phyloP scores from a whole-genome alignment of 1,140 invertebrate genomes.

The Pemphigus obesinymphae region DNA sequence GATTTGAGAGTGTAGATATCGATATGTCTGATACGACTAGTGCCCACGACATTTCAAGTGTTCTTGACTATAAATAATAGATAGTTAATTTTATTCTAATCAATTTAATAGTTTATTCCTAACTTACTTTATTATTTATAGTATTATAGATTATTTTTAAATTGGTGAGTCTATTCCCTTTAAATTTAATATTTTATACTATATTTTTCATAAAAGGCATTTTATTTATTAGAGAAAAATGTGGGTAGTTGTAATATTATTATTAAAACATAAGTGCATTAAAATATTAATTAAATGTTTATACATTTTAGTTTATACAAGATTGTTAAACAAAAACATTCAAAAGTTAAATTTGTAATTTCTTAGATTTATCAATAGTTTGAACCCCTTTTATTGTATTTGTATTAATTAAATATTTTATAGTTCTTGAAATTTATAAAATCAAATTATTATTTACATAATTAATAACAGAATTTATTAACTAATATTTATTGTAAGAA shows the following conservation, averaged over 20 bases:
- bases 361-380: too few species aligned
- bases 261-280: not conserved
- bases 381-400: too few species aligned
- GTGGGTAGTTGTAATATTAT: constrained; percentile 39
- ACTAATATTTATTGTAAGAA: too few species aligned
- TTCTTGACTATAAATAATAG: constrained; percentile 38
- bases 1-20: constrained; percentile 32
- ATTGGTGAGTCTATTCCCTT: constrained; percentile 10
- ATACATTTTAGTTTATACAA: constrained; percentile 28
- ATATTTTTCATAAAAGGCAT: constrained; percentile 33
- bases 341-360: too few species aligned
- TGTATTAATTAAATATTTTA: too few species aligned
- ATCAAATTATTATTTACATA: too few species aligned
- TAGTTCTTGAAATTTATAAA: too few species aligned
- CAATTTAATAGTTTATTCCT: not conserved
- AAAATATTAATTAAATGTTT: constrained; percentile 34
- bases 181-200: constrained; percentile 27
- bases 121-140: constrained; percentile 20
- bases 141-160: constrained; percentile 21
- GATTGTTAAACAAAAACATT: too few species aligned
- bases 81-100: constrained; percentile 16
- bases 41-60: not conserved
- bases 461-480: too few species aligned
- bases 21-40: constrained; percentile 7
- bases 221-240: constrained; percentile 35